These are phyloP conservation scores for Lasioglossum albipes DNA, from an alignment of 1,140 invertebrate species.

Conservation along the genomic window DNA sequence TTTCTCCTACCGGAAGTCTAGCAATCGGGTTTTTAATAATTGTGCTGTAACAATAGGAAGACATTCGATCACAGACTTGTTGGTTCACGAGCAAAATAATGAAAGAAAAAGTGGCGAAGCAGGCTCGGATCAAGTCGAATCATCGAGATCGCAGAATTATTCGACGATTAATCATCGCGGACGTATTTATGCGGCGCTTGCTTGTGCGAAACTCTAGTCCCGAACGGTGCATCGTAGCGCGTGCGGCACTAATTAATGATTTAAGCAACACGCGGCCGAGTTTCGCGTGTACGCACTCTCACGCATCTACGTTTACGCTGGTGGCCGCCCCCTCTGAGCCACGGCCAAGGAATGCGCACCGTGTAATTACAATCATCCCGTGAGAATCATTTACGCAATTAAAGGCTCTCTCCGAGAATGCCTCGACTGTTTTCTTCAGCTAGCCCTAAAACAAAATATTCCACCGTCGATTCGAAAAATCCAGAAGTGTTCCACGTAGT, in stretches of 20 bases:
- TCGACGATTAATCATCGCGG: slow-evolving; percentile 10
- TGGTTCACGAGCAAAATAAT: no score
- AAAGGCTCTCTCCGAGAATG: neutral
- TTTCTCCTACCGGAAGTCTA: no score
- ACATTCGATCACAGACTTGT: no score
- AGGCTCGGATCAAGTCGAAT: neutral
- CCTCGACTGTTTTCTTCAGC: no score
- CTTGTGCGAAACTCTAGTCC: slow-evolving; percentile 25
- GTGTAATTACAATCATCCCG: slow-evolving; percentile 40
- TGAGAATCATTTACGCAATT: slow-evolving; percentile 45
- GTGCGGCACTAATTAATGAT: slow-evolving; percentile 48
- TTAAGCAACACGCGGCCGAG: slow-evolving; percentile 45
- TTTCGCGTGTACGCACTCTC: slow-evolving; percentile 40
- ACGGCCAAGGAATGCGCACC: slow-evolving; percentile 6
- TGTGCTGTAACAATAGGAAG: no score
- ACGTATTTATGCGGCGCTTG: neutral
- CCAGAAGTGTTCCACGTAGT: no score
- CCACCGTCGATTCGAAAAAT: neutral
- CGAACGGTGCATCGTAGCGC: slow-evolving; percentile 37
- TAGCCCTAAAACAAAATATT: no score
- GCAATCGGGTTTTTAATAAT: no score
- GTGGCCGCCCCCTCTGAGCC: neutral
- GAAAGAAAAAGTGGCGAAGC: no score
- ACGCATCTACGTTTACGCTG: slow-evolving; percentile 43
- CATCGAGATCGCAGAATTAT: slow-evolving; percentile 5